Conservation (phyloP, 2,113 vertebrate genomes). For the Microtus oregoni region DNA sequence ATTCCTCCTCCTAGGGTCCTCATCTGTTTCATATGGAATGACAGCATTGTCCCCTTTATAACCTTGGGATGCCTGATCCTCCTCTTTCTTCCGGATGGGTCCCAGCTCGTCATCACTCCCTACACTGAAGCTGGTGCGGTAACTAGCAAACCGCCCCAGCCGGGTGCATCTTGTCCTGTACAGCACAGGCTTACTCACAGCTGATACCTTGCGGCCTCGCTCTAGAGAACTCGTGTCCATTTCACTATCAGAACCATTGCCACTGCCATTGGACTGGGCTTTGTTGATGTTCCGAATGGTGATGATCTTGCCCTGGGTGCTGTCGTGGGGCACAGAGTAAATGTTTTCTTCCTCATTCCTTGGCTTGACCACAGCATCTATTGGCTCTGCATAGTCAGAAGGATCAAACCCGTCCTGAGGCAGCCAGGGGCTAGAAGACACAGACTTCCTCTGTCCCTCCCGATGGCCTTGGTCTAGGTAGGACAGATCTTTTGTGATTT, state of each 20-base stretch:
- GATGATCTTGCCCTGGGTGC: slow-evolving; percentile 98
- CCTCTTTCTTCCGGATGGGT: slow-evolving; percentile 90
- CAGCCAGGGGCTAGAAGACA: slow-evolving; percentile 91
- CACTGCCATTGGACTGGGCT: slow-evolving; percentile 92
- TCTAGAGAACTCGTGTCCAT: slow-evolving; percentile 95
- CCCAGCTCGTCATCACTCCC: slow-evolving; percentile 97
- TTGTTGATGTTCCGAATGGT: slow-evolving; percentile 97
- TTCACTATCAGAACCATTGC: slow-evolving; percentile 97
- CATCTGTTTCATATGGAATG: slow-evolving; percentile 90
- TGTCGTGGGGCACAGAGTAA: slow-evolving; percentile 97
- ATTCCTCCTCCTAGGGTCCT: slow-evolving; percentile 94
- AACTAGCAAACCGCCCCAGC: slow-evolving; percentile 94
- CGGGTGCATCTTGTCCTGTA: slow-evolving; percentile 94
- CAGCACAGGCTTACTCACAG: slow-evolving; percentile 90
- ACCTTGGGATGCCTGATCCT: slow-evolving; percentile 88
- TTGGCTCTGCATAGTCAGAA: slow-evolving; percentile 96
- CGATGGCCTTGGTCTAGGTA: slow-evolving; percentile 92
- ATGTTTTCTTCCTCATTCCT: slow-evolving; percentile 95
- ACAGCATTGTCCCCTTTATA: slow-evolving; percentile 93
- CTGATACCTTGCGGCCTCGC: slow-evolving; percentile 89
- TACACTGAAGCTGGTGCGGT: slow-evolving; percentile 93
- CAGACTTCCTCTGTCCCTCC: slow-evolving; percentile 88
- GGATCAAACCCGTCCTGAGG: slow-evolving; percentile 94
- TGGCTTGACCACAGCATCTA: slow-evolving; percentile 95
- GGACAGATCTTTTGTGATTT: slow-evolving; percentile 90